Evolutionary conservation across 1,140 invertebrate species (phyloP).

Genomic region (Acromyrmex echinatior): DNA sequence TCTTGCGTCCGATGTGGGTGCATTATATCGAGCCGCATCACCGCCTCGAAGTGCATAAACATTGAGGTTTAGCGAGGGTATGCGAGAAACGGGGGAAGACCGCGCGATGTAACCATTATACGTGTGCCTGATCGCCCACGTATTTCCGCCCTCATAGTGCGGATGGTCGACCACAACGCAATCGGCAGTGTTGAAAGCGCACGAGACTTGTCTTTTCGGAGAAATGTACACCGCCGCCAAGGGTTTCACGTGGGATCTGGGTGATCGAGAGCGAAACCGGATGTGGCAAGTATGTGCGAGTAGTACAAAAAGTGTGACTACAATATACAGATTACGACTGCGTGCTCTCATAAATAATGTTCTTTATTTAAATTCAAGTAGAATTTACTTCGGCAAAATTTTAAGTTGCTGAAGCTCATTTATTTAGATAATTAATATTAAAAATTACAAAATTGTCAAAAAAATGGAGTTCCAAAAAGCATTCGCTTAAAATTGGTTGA

Average conservation of each 20-base stretch:
- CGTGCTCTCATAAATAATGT: background rate
- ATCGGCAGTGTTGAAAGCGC: conserved; percentile 49
- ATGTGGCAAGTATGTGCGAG: conserved; percentile 50
- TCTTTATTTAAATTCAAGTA: background rate
- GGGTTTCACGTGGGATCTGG: conserved; percentile 47
- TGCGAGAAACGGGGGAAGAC: conserved; percentile 48
- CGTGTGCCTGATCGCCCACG: conserved; percentile 80
- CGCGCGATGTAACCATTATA: conserved; percentile 81
- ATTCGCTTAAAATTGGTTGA: background rate
- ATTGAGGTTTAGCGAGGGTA: conserved; percentile 75
- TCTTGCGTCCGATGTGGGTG: conserved; percentile 78
- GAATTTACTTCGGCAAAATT: background rate
- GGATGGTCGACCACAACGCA: conserved; percentile 65
- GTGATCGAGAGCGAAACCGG: conserved; percentile 63
- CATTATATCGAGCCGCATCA: conserved; percentile 81
- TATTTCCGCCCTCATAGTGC: conserved; percentile 82
- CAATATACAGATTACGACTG: background rate
- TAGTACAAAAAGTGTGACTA: conserved; percentile 1
- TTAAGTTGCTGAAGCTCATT: background rate
- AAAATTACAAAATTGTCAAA: background rate
- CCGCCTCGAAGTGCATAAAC: conserved; percentile 78
- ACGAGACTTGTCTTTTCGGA: conserved; percentile 57
- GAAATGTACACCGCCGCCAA: background rate
- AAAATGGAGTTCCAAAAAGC: background rate
- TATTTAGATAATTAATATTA: background rate